Evolutionary conservation across 2,888 invertebrate species (phyloP), one percentile per base, ranked within the genome.

Genomic region (Minunthozetes semirufus): DNA sequence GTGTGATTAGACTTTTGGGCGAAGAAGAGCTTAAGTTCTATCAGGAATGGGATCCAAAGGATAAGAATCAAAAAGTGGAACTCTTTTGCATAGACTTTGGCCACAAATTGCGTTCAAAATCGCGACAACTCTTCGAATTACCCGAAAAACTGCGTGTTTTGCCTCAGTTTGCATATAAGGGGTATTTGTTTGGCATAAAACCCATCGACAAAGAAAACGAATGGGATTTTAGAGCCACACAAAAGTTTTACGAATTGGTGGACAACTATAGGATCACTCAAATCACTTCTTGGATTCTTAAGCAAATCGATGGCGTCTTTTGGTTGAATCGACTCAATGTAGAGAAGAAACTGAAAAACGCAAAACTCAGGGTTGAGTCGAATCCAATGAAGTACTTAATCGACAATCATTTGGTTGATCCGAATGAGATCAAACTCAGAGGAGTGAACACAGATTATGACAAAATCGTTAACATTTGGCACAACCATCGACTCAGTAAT

Each of bases 151-250:
- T 75, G 17, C 38, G 17, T 19, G 15, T 15, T 13, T n/a, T 46
- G 22, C 75, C 71, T 17, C 17, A 42, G 11, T 25, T 75, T 29
- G 71, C 75, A 50, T 25, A n/a, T 59, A 27, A 19, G n/a, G 72
- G n/a, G 2, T 75, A 72, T 46, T 38, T 75, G 9, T 25, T 38
- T 9, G 75, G 75, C 11, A 71, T 75, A 25, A 75, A 75, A 46
- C 75, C 75, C 29, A 15, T 71, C 22, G 75, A 75, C 27, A 72
- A 72, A 46, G 75, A 75, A 22, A 61, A 42, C 13, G 61, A 71
- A 56, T 75, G 75, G 75, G 56, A 46, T 2, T 53, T 50, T 4
- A 70, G 19, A 1, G 13, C 53, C 11, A 68, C 74, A 6, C 66
- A 70, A 38, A 22, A 27, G 29, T 50, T 74, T 6, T 46, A 63